Conservation (phyloP, 2,113 vertebrate genomes). For the Glareola pratincola region DNA sequence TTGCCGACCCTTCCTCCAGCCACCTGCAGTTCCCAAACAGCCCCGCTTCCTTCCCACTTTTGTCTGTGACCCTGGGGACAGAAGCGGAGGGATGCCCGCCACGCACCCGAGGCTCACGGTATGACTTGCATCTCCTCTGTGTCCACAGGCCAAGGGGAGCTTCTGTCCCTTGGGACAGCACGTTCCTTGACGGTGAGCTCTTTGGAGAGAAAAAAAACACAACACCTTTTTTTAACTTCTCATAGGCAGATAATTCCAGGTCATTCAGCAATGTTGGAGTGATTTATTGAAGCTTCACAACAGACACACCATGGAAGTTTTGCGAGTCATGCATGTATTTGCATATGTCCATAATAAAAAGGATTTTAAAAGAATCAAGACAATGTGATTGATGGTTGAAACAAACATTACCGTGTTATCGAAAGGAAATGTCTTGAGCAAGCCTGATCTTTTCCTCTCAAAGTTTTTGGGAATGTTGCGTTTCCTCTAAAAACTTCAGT, state of each 20-base stretch:
- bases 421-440: not conserved
- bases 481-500: not conserved
- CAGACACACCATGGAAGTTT: accelerated
- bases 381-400: not conserved
- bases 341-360: not conserved
- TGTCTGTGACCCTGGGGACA: not conserved
- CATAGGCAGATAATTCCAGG: not conserved
- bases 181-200: not conserved
- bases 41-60: not conserved
- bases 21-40: accelerated
- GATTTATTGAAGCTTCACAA: not conserved
- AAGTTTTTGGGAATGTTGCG: not conserved
- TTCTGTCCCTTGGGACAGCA: not conserved
- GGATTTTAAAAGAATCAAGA: not conserved
- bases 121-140: not conserved
- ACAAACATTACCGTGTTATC: not conserved
- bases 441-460: not conserved
- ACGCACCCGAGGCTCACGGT: not conserved
- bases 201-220: not conserved
- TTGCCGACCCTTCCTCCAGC: not conserved
- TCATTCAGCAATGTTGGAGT: not conserved
- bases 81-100: not conserved
- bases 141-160: not conserved
- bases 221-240: not conserved
- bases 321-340: not conserved